Evolutionary conservation across 1,140 invertebrate species (phyloP), one percentile per base, ranked within the genome.

Genomic region (Geopemphigus sp.): DNA sequence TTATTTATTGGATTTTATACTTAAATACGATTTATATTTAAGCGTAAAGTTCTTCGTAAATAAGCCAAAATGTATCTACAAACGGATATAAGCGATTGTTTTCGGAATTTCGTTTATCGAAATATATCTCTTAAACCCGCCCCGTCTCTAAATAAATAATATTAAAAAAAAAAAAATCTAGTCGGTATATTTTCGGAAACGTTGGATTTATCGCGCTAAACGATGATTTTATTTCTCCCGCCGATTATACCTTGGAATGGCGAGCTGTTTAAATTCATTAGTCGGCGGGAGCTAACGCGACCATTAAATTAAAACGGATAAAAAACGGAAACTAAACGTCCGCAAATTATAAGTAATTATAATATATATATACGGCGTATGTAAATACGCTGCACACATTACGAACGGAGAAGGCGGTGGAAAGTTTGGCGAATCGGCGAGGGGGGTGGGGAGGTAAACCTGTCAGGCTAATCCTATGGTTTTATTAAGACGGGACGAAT

Each of bases 1-100:
- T n/a, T n/a, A n/a, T 39, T 47, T 76, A 61, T 61, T 45, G 15
- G 73, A 32, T 59, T n/a, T 74, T 39, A 45, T 59, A 76, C 73
- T 53, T 54, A n/a, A 72, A 68, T 50, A 1, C 14, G 50, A 26
- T 68, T 68, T 50, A 50, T 68, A 24, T 68, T 50, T 68, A 50
- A 68, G 24, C 22, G 22, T 26, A 17, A 19, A 50, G 39, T 24
- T 68, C 39, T 26, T 50, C 39, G 24, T 26, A 68, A 24, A 1
- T 50, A 14, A 17, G 12, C 10, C 15, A 47, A 24, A 4, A 8
- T 8, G 32, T 39, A 47, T 47, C 8, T 12, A 24, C 22, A 0
- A 68, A 47, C 22, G 22, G 14, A 10, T 19, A 39, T 10, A 26
- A 24, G 47, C n/a, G 47, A 24, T 26, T 24, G 24, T 12, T 68